These are phyloP conservation scores for Paradoxurus hermaphroditus DNA, from an alignment of 2,113 vertebrate species.

Conservation along the genomic window DNA sequence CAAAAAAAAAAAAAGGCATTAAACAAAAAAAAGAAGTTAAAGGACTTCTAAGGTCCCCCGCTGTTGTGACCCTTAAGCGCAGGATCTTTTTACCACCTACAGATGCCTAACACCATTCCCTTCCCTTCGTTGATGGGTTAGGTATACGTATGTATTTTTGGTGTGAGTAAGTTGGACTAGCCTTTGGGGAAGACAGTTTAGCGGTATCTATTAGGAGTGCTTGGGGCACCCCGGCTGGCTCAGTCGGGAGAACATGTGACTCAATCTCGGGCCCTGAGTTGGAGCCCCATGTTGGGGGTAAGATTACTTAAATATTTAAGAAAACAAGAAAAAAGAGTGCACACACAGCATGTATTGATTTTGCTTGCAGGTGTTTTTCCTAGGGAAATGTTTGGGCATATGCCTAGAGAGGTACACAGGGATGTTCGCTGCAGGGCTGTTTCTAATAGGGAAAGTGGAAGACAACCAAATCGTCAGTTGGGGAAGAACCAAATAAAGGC, in stretches of 20 bases:
- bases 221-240: no score
- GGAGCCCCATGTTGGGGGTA: no score
- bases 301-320: no score
- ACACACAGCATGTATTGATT: neutral
- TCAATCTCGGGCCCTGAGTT: no score
- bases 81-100: neutral
- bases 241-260: no score
- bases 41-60: neutral
- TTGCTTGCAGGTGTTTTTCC: neutral
- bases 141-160: neutral
- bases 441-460: neutral
- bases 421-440: neutral
- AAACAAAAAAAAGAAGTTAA: neutral
- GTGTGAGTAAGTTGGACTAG: neutral
- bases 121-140: neutral
- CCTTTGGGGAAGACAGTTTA: neutral
- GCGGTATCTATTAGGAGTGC: neutral
- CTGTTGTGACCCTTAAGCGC: neutral
- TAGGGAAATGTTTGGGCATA: neutral
- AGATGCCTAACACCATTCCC: neutral
- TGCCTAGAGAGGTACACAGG: neutral
- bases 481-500: slow-evolving; percentile 1
- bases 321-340: neutral
- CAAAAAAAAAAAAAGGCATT: no score
- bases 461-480: neutral